These are phyloP conservation scores for Microcebus jonahi DNA, from an alignment of 2,113 vertebrate genomes.

Conservation along the genomic window DNA sequence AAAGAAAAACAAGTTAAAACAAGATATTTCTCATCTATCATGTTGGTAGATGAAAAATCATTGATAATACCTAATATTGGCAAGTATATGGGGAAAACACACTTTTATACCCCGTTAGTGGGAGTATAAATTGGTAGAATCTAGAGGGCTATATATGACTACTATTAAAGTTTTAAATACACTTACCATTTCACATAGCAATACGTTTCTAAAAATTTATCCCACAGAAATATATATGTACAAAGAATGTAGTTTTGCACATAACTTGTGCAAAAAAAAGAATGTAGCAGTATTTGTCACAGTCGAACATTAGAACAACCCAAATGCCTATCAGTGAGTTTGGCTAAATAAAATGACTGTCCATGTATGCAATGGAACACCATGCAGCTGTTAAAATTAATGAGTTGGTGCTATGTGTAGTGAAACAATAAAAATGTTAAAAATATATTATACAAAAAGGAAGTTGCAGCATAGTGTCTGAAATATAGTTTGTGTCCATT, in stretches of 20 bases:
- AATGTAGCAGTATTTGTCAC: background rate
- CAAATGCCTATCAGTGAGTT: background rate
- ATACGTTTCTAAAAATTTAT: conserved; percentile 28
- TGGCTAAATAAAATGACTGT: background rate
- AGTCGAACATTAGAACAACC: background rate
- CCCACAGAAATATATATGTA: background rate
- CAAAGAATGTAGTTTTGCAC: background rate
- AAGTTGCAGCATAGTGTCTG: background rate
- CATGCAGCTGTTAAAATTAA: background rate
- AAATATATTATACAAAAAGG: background rate
- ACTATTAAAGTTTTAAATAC: conserved; percentile 17
- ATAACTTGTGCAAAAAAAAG: background rate
- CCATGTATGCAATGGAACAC: background rate
- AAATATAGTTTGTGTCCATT: background rate
- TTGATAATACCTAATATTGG: background rate
- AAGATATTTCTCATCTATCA: background rate
- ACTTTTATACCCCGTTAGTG: background rate
- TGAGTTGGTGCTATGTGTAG: background rate
- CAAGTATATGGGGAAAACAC: background rate
- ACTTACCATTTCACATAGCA: background rate
- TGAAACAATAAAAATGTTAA: conserved; percentile 22
- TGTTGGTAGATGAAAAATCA: background rate
- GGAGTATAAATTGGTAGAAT: background rate
- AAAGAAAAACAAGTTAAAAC: background rate
- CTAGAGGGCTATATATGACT: background rate